These are phyloP conservation scores for Halcyon senegalensis DNA, from an alignment of 2,113 vertebrate species.

Conservation along the genomic window DNA sequence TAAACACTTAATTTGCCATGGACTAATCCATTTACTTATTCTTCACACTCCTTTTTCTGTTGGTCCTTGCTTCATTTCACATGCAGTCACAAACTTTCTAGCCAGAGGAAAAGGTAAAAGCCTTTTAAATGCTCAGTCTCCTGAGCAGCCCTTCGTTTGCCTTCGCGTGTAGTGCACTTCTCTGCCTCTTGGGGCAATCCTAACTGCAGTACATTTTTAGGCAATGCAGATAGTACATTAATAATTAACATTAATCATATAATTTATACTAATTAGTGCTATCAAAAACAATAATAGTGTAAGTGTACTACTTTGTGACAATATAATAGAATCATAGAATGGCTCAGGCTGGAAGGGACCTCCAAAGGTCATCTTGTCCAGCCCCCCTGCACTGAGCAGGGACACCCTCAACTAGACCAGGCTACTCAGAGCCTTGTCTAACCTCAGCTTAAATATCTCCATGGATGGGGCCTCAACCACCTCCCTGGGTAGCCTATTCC, in stretches of 20 bases:
- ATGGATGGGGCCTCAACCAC: no score
- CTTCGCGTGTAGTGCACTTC: not conserved
- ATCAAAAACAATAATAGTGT: not conserved
- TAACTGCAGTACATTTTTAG: not conserved
- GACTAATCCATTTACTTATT: slow-evolving; percentile 27
- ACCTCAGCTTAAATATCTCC: no score
- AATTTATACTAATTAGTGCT: not conserved
- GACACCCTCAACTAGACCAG: no score
- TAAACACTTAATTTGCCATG: slow-evolving; percentile 36
- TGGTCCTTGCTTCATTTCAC: not conserved
- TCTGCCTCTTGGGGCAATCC: not conserved
- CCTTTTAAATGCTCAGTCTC: not conserved
- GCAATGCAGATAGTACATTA: not conserved
- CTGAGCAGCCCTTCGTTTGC: not conserved
- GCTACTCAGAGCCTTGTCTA: no score
- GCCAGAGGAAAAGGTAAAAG: not conserved
- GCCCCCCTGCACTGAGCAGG: no score
- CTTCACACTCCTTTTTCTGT: slow-evolving; percentile 5
- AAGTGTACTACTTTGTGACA: not conserved
- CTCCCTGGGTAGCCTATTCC: no score
- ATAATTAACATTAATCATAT: not conserved
- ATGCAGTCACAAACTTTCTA: not conserved
- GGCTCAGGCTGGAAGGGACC: no score
- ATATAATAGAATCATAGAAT: not conserved
- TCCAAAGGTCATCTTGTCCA: no score